Conservation (phyloP, 2,888 invertebrate species). For the Rhagophthalmus giganteus region DNA sequence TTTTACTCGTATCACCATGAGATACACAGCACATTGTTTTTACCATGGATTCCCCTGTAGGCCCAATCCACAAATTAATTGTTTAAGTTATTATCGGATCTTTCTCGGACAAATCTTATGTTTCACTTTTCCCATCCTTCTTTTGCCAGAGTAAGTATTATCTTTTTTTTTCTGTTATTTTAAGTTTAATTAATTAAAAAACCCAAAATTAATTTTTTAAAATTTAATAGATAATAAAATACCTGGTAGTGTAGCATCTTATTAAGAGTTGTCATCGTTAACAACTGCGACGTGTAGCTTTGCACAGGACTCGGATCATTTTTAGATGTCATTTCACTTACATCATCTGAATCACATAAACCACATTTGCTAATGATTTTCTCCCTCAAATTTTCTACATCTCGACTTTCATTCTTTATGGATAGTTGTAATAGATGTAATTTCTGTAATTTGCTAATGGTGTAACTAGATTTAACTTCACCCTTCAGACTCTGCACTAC, state of each 20-base stretch:
- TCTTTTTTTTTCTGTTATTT: no score
- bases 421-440: conserved; percentile 72
- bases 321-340: conserved; percentile 10
- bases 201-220: conserved; percentile 5
- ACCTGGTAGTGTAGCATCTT: conserved; percentile 48
- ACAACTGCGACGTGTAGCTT: conserved; percentile 49
- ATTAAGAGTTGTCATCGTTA: conserved; percentile 54
- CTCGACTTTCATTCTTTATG: conserved; percentile 68
- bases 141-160: no score
- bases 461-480: conserved; percentile 74
- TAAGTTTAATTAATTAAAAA: conserved; percentile 5
- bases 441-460: conserved; percentile 69
- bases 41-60: no score
- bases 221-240: conserved; percentile 2
- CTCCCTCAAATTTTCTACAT: conserved; percentile 59
- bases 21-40: no score
- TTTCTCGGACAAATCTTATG: no score
- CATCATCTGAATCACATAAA: conserved; percentile 25
- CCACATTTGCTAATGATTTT: conserved; percentile 50
- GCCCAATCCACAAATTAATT: neutral
- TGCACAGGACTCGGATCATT: conserved; percentile 34
- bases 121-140: no score
- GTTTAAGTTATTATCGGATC: no score
- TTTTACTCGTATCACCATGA: no score
- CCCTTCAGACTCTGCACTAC: conserved; percentile 60